A percentile compares a stretch with the other conserved stretches of the same genome.
Conservation (phyloP, 2,888 invertebrate species). For the Harpalus rubripes region DNA sequence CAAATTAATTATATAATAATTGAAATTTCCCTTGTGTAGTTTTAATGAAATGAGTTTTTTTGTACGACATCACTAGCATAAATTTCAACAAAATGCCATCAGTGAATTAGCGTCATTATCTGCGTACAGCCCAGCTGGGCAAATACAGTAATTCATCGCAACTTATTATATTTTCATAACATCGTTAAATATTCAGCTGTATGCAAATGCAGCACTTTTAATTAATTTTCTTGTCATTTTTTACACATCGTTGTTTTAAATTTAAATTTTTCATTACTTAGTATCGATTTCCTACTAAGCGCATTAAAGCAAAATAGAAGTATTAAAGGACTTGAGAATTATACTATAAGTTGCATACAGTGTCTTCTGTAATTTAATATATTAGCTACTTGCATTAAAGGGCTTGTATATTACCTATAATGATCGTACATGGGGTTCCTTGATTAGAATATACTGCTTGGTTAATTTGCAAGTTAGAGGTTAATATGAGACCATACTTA, state of each 20-base stretch:
- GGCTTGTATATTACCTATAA: no score
- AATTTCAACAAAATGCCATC: not conserved
- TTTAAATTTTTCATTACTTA: not conserved
- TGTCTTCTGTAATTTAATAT: not conserved
- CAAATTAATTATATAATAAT: not conserved
- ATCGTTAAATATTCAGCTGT: not conserved
- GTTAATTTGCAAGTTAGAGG: no score
- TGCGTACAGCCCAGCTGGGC: not conserved
- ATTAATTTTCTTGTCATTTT: conserved; percentile 1
- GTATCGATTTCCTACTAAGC: not conserved
- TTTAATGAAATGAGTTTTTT: not conserved
- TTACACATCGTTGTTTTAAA: not conserved
- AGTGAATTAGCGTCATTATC: not conserved
- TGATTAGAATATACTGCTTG: no score
- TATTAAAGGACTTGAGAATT: not conserved
- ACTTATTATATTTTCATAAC: conserved; percentile 3
- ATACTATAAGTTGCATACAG: not conserved
- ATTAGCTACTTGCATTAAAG: not conserved
- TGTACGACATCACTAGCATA: not conserved
- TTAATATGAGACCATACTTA: no score
- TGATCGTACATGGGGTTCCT: no score
- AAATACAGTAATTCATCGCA: not conserved
- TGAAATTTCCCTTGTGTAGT: not conserved
- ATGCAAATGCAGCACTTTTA: not conserved
- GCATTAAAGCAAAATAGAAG: not conserved